phyloP scores from a whole-genome alignment of 2,797 vertebrate genomes.

The Pteronotus mesoamericanus region DNA sequence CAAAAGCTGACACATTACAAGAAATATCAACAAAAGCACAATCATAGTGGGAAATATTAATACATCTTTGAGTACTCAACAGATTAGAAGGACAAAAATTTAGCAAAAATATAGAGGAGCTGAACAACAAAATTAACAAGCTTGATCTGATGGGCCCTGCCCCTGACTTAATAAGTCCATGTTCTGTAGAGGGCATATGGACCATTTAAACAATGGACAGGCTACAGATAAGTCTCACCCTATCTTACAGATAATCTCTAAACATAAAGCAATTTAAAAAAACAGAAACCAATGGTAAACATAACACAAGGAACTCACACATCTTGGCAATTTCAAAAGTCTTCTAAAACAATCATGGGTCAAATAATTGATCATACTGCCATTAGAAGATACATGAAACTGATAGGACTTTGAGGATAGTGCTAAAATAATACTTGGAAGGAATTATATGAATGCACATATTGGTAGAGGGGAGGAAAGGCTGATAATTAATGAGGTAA shows the following conservation, averaged over 20 bases:
- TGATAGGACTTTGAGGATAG: not conserved
- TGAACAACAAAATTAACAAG: not conserved
- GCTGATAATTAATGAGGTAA: not conserved
- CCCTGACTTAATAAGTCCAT: not conserved
- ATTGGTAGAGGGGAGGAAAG: not conserved
- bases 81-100: not conserved
- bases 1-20: not conserved
- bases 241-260: not conserved
- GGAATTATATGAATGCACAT: not conserved
- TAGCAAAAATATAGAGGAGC: not conserved
- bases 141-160: not conserved
- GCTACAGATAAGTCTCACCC: not conserved
- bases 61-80: not conserved
- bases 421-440: not conserved
- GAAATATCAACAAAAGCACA: not conserved
- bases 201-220: not conserved
- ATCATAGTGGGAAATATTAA: not conserved
- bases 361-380: not conserved
- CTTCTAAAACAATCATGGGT: not conserved
- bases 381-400: not conserved
- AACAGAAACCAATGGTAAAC: not conserved
- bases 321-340: not conserved
- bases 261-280: not conserved
- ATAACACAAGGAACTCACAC: not conserved
- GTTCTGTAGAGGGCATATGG: not conserved